Base-by-base conservation (phyloP, 1,140 invertebrate genomes). In the Pseudobourletiella spinata region DNA sequence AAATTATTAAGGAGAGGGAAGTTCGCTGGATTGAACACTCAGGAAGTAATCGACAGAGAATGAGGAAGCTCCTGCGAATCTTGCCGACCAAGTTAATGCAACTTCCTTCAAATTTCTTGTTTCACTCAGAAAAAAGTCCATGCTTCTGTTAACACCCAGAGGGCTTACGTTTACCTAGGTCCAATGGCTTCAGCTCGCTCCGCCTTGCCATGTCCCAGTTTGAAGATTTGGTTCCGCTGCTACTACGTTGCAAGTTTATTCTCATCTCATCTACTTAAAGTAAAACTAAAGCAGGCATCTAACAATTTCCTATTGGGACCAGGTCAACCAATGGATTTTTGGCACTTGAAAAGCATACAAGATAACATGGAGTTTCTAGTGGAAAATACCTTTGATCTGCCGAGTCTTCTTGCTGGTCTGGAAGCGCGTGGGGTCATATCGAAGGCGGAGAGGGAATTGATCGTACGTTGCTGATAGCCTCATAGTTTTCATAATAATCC, bases 1-100 rank as follows among this genome's bases (percentile, higher is more conserved):
- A 28, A 20, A 18, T 29, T 6, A 32, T 59, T 2, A 24, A n/a
- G 8, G 3, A 42, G 15, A 18, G 24, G 14, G 57, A 59, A 32
- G 28, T 28, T 28, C 26, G 50, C 15, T 61, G 59, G 59, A 54
- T 61, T 26, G 30, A 44, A 35, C 52, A 54, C 29, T 61, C 59
- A 8, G 28, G 18, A 18, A 61, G 43, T 29, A 61, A 61, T 43
- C 48, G 51, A 26, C 48, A 54, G 26, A 24, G 18, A 3, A 61
- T 61, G 32, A 25, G 59, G 22, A 61, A 61, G 28, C 35, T 61
- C 11, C 29, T 61, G 25, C 28, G 59, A 1, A 54, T 61, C 28
- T 35, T 61, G 11, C 59, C 59, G 6, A 4, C 48, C 0, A 61
- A 61, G 59, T 61, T 25, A 51, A n/a, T 20, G 11, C 44, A 42